Percentiles rank a stretch among this genome's conserved stretches.
phyloP scores from a whole-genome alignment of 2,888 invertebrate species.

The Drosophila recens region DNA sequence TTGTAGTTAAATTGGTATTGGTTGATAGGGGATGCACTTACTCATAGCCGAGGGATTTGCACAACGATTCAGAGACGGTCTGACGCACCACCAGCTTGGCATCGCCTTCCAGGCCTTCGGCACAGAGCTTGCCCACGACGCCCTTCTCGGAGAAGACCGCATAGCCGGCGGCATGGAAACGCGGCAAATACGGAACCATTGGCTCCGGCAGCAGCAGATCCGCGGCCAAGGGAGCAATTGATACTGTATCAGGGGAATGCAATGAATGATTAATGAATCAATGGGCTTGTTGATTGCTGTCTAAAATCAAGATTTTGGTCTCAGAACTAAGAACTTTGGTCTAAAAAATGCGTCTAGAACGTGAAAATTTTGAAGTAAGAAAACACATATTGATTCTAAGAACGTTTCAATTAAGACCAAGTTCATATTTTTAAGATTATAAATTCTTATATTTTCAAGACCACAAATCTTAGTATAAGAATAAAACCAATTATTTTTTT shows the following conservation, averaged over 20 bases:
- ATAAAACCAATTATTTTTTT: too few relatives aligned
- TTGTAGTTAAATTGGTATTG: background rate
- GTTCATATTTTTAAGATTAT: too few relatives aligned
- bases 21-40: constrained; percentile 84
- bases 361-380: too few relatives aligned
- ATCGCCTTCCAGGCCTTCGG: constrained; percentile 90
- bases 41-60: constrained; percentile 91
- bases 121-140: constrained; percentile 92
- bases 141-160: constrained; percentile 94
- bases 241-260: constrained; percentile 87
- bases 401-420: too few relatives aligned
- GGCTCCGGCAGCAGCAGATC: constrained; percentile 88
- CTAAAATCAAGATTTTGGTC: too few relatives aligned
- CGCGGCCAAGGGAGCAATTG: constrained; percentile 90
- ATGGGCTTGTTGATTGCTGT: background rate
- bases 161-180: constrained; percentile 91
- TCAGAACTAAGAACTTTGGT: too few relatives aligned
- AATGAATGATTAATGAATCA: background rate
- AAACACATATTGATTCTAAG: too few relatives aligned
- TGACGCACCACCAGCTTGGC: constrained; percentile 86
- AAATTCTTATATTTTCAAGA: too few relatives aligned
- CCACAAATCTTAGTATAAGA: too few relatives aligned
- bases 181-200: constrained; percentile 89
- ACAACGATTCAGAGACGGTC: constrained; percentile 92
- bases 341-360: too few relatives aligned